Percentiles rank a stretch among this genome's conserved stretches.
Evolutionary conservation across 2,888 invertebrate genomes (phyloP).

Genomic region (Tetragnatha montana): DNA sequence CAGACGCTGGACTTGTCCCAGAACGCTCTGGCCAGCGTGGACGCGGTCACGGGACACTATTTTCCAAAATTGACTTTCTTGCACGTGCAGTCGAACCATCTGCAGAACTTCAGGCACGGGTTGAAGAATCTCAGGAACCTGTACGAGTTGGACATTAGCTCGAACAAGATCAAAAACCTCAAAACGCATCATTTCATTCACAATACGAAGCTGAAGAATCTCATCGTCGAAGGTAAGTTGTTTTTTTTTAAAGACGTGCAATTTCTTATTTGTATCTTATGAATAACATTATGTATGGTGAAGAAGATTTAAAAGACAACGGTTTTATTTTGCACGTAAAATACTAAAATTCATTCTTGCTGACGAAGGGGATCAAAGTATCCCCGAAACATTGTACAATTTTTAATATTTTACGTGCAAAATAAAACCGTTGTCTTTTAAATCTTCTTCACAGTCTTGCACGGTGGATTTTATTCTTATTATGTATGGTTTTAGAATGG

Average conservation of each 20-base stretch:
- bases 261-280: not conserved
- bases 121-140: slow-evolving; percentile 46
- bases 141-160: slow-evolving; percentile 38
- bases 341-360: too few relatives aligned
- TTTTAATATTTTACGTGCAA: too few relatives aligned
- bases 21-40: slow-evolving; percentile 38
- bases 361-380: too few relatives aligned
- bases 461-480: too few relatives aligned
- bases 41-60: slow-evolving; percentile 29
- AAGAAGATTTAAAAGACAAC: too few relatives aligned
- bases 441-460: too few relatives aligned
- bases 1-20: slow-evolving; percentile 48
- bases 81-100: slow-evolving; percentile 33
- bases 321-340: too few relatives aligned
- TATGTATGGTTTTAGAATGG: too few relatives aligned
- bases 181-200: slow-evolving; percentile 40
- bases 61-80: slow-evolving; percentile 41
- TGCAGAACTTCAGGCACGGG: slow-evolving; percentile 31
- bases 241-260: not conserved
- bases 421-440: too few relatives aligned
- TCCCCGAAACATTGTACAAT: too few relatives aligned
- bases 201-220: slow-evolving; percentile 14
- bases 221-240: slow-evolving; percentile 51
- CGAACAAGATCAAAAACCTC: slow-evolving; percentile 37
- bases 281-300: too few relatives aligned